Percentiles rank a stretch among this genome's conserved stretches.
These are phyloP conservation scores for Parascotia fuliginaria DNA, from an alignment of 2,888 invertebrate species.

Conservation along the genomic window DNA sequence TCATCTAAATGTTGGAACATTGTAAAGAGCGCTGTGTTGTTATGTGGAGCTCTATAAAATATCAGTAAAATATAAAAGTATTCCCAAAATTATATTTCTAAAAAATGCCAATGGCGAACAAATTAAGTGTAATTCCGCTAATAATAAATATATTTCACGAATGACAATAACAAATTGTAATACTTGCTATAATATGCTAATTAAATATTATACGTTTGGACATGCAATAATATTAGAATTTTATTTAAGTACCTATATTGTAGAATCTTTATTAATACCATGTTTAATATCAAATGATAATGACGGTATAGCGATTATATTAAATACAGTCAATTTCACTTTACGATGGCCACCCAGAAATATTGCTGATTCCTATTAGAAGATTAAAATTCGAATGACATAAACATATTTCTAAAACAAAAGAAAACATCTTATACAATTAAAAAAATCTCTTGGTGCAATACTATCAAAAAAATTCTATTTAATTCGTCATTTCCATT, in stretches of 20 bases:
- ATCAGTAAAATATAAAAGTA: slow-evolving; percentile 31
- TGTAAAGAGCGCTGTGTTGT: slow-evolving; percentile 23
- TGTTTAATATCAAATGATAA: not conserved
- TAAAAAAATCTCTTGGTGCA: no score
- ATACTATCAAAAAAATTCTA: no score
- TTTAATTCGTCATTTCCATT: not conserved
- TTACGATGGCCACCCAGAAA: no score
- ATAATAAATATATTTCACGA: not conserved
- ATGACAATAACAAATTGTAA: not conserved
- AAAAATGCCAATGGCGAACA: slow-evolving; percentile 18
- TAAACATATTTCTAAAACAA: no score
- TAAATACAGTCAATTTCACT: no score
- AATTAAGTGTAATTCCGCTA: slow-evolving; percentile 24
- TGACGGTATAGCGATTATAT: not conserved
- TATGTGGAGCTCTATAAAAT: slow-evolving; percentile 24
- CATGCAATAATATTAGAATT: slow-evolving; percentile 12
- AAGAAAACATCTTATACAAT: no score
- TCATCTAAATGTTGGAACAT: slow-evolving; percentile 20
- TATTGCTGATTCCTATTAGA: no score
- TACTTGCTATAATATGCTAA: not conserved
- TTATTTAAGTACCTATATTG: not conserved
- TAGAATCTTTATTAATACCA: not conserved
- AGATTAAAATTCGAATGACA: no score
- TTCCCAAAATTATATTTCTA: slow-evolving; percentile 35
- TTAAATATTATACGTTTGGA: not conserved